A percentile compares a stretch with the other conserved stretches of the same genome.
Evolutionary conservation across 53 echinoderm and acorn worm genomes (phyloP).

Genomic region (Stichopus horrens): DNA sequence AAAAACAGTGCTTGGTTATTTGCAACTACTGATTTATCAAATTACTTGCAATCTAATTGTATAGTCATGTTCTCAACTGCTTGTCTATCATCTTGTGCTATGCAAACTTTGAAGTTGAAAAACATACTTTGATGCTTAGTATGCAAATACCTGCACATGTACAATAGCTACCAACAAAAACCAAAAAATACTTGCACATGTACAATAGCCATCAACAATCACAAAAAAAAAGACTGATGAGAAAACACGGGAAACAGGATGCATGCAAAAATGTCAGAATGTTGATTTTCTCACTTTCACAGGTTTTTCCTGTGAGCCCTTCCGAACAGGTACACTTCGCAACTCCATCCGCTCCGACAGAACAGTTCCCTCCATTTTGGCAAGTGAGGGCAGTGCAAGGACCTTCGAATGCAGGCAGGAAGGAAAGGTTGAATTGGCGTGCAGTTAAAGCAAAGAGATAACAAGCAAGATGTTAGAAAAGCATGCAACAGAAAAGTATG

Average conservation of each 20-base stretch:
- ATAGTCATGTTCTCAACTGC: no score
- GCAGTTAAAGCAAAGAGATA: neutral
- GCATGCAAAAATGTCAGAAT: neutral
- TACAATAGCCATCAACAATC: no score
- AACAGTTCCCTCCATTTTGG: conserved; percentile 32
- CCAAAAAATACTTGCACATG: no score
- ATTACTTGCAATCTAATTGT: no score
- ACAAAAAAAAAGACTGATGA: no score
- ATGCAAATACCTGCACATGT: no score
- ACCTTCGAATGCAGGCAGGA: neutral
- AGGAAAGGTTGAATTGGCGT: neutral
- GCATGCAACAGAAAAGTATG: neutral
- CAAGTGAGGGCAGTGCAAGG: conserved; percentile 27
- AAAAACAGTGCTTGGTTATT: no score
- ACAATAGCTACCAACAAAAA: no score
- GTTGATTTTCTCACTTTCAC: conserved; percentile 14
- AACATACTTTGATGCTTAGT: no score
- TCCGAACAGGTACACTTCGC: neutral
- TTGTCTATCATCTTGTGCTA: no score
- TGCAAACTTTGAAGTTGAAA: no score
- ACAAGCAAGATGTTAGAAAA: neutral
- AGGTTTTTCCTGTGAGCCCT: conserved; percentile 20
- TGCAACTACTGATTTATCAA: no score
- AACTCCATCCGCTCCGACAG: neutral
- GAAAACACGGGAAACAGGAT: neutral